phyloP scores from a whole-genome alignment of 1,140 invertebrate species.

The Hyles vespertilio region DNA sequence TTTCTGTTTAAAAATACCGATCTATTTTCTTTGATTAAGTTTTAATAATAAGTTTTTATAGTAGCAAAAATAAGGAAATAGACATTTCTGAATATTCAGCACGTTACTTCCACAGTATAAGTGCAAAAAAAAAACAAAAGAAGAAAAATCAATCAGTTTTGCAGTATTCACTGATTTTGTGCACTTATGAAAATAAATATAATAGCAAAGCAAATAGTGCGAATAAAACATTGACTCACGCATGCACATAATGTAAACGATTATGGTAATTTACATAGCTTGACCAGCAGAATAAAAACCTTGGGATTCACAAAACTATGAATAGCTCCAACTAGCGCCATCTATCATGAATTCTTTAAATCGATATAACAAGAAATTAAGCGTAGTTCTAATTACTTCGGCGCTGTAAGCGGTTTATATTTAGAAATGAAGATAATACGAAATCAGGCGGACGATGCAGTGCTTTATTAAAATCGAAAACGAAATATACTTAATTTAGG shows the following conservation, averaged over 20 bases:
- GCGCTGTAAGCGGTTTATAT: too few relatives aligned
- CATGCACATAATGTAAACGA: constrained; percentile 26
- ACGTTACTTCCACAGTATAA: constrained; percentile 18
- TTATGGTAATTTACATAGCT: background rate
- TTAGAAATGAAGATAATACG: too few relatives aligned
- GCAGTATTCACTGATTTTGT: constrained; percentile 22
- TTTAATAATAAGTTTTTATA: background rate
- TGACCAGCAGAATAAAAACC: too few relatives aligned
- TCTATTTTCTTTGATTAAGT: background rate
- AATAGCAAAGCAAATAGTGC: constrained; percentile 40
- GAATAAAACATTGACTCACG: constrained; percentile 29
- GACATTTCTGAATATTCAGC: constrained; percentile 1
- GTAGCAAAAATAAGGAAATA: background rate
- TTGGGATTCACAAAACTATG: too few relatives aligned
- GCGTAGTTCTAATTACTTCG: too few relatives aligned
- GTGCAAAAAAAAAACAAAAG: constrained; percentile 34
- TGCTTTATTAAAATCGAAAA: too few relatives aligned
- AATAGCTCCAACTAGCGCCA: too few relatives aligned
- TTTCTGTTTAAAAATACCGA: background rate
- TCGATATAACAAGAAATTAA: too few relatives aligned
- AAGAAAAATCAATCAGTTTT: constrained; percentile 26
- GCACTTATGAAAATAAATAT: constrained; percentile 15
- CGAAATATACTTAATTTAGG: too few relatives aligned
- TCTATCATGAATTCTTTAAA: too few relatives aligned
- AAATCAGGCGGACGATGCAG: too few relatives aligned